phyloP scores from a whole-genome alignment of 2,888 invertebrate species.

The Lasioglossum morio region DNA sequence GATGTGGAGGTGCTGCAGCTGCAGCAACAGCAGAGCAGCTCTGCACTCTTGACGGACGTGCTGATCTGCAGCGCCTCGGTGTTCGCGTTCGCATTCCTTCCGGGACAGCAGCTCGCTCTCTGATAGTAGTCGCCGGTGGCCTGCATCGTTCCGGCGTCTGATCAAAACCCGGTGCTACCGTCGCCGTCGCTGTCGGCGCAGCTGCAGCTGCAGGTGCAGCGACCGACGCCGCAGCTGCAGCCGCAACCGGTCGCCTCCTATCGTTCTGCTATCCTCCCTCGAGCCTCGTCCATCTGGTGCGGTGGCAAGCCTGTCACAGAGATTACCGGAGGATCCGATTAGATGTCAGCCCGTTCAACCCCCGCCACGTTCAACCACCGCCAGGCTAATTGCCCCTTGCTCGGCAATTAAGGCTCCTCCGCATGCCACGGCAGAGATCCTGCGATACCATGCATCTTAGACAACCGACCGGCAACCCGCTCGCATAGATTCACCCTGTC shows the following conservation, averaged over 20 bases:
- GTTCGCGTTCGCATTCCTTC: constrained; percentile 66
- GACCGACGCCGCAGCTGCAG: constrained; percentile 78
- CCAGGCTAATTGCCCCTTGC: constrained; percentile 47
- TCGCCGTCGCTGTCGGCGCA: constrained; percentile 69
- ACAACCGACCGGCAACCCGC: neutral
- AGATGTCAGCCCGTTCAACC: constrained; percentile 28
- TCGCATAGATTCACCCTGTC: neutral
- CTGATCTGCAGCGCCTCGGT: constrained; percentile 67
- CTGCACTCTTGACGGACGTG: constrained; percentile 75
- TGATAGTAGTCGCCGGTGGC: constrained; percentile 80
- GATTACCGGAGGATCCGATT: constrained; percentile 49
- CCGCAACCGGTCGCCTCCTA: constrained; percentile 74
- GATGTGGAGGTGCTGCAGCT: constrained; percentile 85
- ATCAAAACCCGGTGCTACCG: constrained; percentile 67
- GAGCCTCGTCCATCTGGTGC: constrained; percentile 67
- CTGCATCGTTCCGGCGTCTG: constrained; percentile 76
- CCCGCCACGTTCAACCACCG: neutral
- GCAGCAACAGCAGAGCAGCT: constrained; percentile 87
- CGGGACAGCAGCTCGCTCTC: constrained; percentile 79
- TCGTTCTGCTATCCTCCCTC: constrained; percentile 63
- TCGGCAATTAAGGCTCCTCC: constrained; percentile 37
- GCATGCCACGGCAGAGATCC: constrained; percentile 1
- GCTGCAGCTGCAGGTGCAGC: constrained; percentile 76
- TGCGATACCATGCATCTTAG: constrained; percentile 4
- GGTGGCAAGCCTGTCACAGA: constrained; percentile 50